Evolutionary conservation across 2,888 invertebrate species (phyloP).

Genomic region (Perizoma affinitatum): DNA sequence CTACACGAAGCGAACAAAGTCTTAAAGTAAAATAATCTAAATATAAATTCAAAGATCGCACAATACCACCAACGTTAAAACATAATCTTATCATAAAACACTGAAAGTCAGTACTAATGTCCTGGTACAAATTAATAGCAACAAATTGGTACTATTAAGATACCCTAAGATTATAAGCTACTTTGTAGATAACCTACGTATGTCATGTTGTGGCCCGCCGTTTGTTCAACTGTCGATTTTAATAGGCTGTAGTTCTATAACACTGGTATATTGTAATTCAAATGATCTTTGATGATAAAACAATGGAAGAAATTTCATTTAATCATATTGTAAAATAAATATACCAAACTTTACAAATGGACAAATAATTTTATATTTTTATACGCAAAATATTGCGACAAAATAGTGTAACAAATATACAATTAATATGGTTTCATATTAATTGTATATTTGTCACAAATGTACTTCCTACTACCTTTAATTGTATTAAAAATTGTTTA

Average conservation of each 20-base stretch:
- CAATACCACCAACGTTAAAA: constrained; percentile 26
- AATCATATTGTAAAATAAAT: no score
- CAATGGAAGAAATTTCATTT: no score
- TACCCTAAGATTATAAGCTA: constrained; percentile 29
- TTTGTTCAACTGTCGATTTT: constrained; percentile 32
- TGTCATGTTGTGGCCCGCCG: constrained; percentile 27
- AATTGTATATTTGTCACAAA: no score
- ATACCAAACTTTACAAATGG: no score
- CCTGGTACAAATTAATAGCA: constrained; percentile 36
- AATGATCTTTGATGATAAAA: constrained; percentile 8
- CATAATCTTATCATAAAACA: constrained; percentile 37
- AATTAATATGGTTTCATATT: no score
- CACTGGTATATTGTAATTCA: constrained; percentile 3
- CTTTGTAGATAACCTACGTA: constrained; percentile 29
- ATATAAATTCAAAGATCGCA: constrained; percentile 12
- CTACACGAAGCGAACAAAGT: no score
- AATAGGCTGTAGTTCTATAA: constrained; percentile 10
- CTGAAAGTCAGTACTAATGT: constrained; percentile 37
- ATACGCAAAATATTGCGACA: no score
- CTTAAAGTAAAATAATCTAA: background rate
- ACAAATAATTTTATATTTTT: no score
- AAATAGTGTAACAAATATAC: no score
- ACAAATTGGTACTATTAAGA: constrained; percentile 38
- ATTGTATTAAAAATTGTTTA: no score
- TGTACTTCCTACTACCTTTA: no score